Evolutionary conservation across 2,113 vertebrate genomes (phyloP), one percentile per base, ranked within the genome.

Genomic region (Brienomyrus brachyistius): DNA sequence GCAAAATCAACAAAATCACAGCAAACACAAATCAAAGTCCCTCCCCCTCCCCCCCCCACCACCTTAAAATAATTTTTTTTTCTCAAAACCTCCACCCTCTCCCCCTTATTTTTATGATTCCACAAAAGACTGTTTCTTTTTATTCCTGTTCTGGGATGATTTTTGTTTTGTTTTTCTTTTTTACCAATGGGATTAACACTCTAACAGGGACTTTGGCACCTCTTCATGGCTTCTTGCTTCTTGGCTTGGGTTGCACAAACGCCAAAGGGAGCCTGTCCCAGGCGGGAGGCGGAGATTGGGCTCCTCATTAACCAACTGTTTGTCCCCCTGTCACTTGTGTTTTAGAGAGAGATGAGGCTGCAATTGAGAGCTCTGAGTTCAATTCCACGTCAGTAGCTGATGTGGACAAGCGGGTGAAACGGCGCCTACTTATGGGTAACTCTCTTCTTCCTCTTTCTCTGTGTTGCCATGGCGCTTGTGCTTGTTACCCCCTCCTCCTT

Each of bases 261-360:
- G 94, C 96, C 96, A 95, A 27, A 96, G 96, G 95, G 96, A 97
- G 96, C 94, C 96, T 95, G 93, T 94, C 95, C 94, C 91, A 95
- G 96, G 96, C 95, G 93, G 92, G 96, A 95, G 93, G 95, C 80
- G 96, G 96, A 97, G 96, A 97, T 97, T 96, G 97, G 98, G 98
- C 97, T 97, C 96, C 94, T 98, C 96, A 97, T 98, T 99, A 99
- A 99, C 98, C 97, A 97, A 96, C 95, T 98, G 97, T 99, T 98
- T 99, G 97, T 98, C 97, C 97, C 70, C 95, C 94, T 96, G 95
- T 99, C 97, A 98, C 97, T 98, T 99, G 98, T 99, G 98, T 99
- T 99, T 97, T 99, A 99, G 98, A 99, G 96, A 97, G 97, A 98
- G 98, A 98, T 99, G 98, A 99, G 98, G 98, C 98, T 99, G 98